phyloP scores from a whole-genome alignment of 1,140 invertebrate genomes.

The Lineus longissimus region DNA sequence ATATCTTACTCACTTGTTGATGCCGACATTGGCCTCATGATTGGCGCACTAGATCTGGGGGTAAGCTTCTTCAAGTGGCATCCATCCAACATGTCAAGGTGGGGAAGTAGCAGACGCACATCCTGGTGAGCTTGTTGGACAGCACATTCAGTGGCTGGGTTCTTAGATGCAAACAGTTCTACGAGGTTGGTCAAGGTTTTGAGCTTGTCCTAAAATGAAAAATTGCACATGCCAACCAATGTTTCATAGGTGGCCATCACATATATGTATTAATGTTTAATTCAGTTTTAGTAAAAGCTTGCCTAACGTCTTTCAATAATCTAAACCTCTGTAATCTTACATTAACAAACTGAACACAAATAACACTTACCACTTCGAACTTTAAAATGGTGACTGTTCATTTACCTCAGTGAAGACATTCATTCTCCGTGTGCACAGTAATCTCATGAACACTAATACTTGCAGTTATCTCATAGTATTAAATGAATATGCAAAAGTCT shows the following conservation, averaged over 20 bases:
- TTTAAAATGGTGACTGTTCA: too few species aligned
- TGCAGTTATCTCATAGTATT: too few species aligned
- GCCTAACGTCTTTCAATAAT: background rate
- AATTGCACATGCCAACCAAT: background rate
- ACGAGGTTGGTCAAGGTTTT: conserved; percentile 28
- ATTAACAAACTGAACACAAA: background rate
- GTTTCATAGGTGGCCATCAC: background rate
- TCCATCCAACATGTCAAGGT: conserved; percentile 43
- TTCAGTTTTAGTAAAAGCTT: background rate
- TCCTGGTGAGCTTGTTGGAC: conserved; percentile 30
- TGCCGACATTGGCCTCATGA: conserved; percentile 46
- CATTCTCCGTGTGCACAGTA: too few species aligned
- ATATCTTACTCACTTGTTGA: conserved; percentile 33
- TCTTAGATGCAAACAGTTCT: conserved; percentile 35
- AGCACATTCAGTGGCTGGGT: conserved; percentile 32
- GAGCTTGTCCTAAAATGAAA: conserved; percentile 28
- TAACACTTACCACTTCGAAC: too few species aligned
- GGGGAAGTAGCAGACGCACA: conserved; percentile 28
- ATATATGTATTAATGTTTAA: background rate
- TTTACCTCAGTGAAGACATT: too few species aligned
- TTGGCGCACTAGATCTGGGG: conserved; percentile 20
- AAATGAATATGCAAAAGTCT: too few species aligned
- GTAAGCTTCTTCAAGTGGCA: conserved; percentile 17
- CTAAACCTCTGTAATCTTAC: background rate
- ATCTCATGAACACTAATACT: too few species aligned